A percentile compares a stretch with the other conserved stretches of the same genome.
phyloP scores from a whole-genome alignment of 2,113 vertebrate genomes.

The Tursiops truncatus region DNA sequence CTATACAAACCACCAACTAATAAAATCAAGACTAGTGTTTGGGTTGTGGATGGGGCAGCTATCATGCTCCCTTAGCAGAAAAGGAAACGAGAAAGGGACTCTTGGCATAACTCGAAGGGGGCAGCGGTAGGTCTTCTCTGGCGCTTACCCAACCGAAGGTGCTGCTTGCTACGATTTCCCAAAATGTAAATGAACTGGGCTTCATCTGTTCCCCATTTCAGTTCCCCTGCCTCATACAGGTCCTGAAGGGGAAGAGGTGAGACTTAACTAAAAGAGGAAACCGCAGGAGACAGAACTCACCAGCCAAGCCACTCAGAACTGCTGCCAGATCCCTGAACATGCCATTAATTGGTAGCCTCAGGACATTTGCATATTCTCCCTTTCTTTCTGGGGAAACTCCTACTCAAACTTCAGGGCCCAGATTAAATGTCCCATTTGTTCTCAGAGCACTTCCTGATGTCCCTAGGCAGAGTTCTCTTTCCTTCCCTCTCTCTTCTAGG shows the following conservation, averaged over 20 bases:
- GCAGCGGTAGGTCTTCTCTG: neutral
- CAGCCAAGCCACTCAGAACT: neutral
- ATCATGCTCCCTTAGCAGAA: fast-evolving
- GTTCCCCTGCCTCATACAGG: slow-evolving; percentile 93
- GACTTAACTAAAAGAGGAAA: neutral
- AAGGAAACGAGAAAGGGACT: neutral
- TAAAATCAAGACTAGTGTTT: neutral
- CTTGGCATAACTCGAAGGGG: neutral
- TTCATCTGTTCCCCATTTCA: slow-evolving; percentile 96
- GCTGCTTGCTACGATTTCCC: slow-evolving; percentile 93
- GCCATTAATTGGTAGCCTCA: neutral
- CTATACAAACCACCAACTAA: neutral
- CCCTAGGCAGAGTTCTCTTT: neutral
- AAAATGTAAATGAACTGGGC: slow-evolving; percentile 96
- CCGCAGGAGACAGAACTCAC: neutral
- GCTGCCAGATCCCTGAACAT: neutral
- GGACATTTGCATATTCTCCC: neutral
- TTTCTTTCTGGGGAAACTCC: neutral
- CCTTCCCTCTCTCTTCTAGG: neutral
- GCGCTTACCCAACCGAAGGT: slow-evolving; percentile 92
- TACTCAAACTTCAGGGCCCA: neutral
- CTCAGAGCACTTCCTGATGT: neutral
- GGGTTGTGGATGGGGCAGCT: neutral
- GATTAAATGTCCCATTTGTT: neutral
- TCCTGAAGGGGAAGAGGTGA: slow-evolving; percentile 82